These are phyloP conservation scores for Drosophila koepferae DNA, from an alignment of 2,888 invertebrate genomes.

Conservation along the genomic window DNA sequence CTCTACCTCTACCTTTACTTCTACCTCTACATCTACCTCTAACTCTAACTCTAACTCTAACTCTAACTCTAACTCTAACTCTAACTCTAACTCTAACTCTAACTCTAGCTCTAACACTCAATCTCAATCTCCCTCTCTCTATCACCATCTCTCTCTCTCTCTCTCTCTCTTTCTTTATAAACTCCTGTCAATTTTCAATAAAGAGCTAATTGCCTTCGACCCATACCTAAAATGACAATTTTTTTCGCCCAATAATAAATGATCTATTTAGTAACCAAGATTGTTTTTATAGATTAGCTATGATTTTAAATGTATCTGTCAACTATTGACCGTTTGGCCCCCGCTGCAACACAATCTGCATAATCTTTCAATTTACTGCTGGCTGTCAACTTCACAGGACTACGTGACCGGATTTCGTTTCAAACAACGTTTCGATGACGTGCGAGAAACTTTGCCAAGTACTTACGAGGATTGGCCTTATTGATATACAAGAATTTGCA, in stretches of 20 bases:
- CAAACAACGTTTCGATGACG: conserved; percentile 45
- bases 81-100: not conserved
- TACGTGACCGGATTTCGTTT: conserved; percentile 48
- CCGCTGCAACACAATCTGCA: conserved; percentile 26
- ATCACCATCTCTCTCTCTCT: too few relatives aligned
- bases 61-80: not conserved
- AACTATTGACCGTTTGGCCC: conserved; percentile 12
- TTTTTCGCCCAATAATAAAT: conserved; percentile 24
- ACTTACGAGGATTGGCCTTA: conserved; percentile 21
- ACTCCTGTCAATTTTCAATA: not conserved
- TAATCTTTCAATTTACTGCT: conserved; percentile 57
- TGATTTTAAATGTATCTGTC: conserved; percentile 41
- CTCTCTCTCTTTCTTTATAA: conserved; percentile 12
- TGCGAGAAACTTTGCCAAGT: conserved; percentile 43
- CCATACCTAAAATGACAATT: not conserved
- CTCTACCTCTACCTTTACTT: not conserved
- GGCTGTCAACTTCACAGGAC: conserved; percentile 30
- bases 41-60: not conserved
- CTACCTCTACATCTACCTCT: not conserved
- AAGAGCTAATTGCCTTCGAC: not conserved
- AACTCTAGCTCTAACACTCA: not conserved
- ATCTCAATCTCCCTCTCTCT: too few relatives aligned
- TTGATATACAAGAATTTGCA: conserved; percentile 50
- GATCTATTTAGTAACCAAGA: conserved; percentile 34
- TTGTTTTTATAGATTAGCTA: conserved; percentile 25